These are phyloP conservation scores for Coptotermes formosanus DNA, from an alignment of 1,140 invertebrate species.

Conservation along the genomic window DNA sequence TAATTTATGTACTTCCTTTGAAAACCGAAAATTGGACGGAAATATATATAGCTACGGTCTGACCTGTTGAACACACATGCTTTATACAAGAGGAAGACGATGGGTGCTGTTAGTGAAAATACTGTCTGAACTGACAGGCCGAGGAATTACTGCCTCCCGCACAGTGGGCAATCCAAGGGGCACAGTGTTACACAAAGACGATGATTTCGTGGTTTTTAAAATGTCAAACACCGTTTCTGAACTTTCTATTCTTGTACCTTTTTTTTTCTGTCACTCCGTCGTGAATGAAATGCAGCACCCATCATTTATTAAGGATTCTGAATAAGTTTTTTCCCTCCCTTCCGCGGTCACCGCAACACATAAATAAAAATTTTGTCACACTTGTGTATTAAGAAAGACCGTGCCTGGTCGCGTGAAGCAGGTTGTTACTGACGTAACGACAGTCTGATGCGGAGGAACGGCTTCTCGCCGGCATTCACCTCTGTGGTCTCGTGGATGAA, in stretches of 20 bases:
- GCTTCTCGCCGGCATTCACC: not conserved
- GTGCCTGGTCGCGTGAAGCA: not conserved
- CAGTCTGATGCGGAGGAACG: not conserved
- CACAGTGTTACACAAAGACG: not conserved
- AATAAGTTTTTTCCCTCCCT: not conserved
- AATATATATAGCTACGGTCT: not conserved
- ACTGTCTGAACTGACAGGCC: not conserved
- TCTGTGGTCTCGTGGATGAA: not conserved
- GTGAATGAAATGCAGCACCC: not conserved
- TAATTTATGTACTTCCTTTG: not conserved
- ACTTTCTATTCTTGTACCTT: not conserved
- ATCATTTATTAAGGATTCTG: not conserved
- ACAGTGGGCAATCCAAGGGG: not conserved
- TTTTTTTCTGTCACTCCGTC: not conserved
- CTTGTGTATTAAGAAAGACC: not conserved
- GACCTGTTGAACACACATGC: slow-evolving; percentile 11
- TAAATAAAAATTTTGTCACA: slow-evolving; percentile 13
- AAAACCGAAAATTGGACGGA: not conserved
- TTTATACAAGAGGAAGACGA: not conserved
- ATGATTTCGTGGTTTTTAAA: slow-evolving; percentile 3
- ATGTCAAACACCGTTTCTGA: slow-evolving; percentile 1
- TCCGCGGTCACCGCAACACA: not conserved
- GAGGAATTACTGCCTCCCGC: not conserved
- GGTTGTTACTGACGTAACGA: not conserved
- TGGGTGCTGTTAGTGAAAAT: not conserved